Evolutionary conservation across 2,113 vertebrate species (phyloP).

Genomic region (Neolamprologus falcicula): DNA sequence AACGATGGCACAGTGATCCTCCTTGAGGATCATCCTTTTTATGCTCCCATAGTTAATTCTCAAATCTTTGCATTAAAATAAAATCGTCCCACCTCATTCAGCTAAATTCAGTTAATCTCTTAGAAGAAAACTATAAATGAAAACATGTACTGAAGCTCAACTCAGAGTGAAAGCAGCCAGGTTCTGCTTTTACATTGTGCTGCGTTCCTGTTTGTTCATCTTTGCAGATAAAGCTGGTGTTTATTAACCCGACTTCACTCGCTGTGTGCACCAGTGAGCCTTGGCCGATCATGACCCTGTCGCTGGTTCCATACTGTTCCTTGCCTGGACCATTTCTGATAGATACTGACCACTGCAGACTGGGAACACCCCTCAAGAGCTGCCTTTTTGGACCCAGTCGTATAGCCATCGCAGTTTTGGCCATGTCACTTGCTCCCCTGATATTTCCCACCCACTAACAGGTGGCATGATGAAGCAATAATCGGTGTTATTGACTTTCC

Average conservation of each 20-base stretch:
- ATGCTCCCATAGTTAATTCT: background rate
- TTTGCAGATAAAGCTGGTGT: background rate
- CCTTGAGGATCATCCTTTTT: background rate
- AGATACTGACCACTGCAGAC: background rate
- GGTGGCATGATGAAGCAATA: fast-evolving
- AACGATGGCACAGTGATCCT: fast-evolving
- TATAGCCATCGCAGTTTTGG: background rate
- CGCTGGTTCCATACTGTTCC: background rate
- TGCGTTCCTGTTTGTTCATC: background rate
- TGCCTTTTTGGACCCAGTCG: background rate
- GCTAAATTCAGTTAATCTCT: background rate
- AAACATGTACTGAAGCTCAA: background rate
- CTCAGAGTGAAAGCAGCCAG: background rate
- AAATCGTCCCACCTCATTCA: background rate
- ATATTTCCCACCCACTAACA: background rate
- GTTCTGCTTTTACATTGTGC: background rate
- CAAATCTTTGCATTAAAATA: background rate
- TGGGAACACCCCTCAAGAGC: background rate
- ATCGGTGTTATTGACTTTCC: background rate
- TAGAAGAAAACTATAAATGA: background rate
- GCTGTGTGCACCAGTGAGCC: fast-evolving
- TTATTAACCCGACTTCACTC: background rate
- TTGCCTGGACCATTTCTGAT: background rate
- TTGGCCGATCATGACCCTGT: background rate
- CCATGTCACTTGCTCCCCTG: background rate